Conservation (phyloP, 2,113 vertebrate species). For the Paradisaea rubra region DNA sequence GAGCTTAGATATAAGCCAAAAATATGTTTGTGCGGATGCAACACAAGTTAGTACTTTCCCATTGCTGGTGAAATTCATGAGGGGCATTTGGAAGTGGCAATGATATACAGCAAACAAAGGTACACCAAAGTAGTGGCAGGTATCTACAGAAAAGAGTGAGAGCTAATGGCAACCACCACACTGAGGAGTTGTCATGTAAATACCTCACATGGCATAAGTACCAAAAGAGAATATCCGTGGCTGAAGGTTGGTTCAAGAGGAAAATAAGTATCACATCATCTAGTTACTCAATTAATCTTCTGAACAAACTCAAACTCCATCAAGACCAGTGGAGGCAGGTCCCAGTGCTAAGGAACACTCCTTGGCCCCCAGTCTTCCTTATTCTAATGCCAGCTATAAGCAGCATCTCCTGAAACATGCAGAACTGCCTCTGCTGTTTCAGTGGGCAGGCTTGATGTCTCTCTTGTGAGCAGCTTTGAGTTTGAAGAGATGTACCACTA, state of each 20-base stretch:
- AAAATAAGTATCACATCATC: not conserved
- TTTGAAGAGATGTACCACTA: not conserved
- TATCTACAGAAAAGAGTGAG: not conserved
- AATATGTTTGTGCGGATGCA: not conserved
- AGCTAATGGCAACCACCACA: not conserved
- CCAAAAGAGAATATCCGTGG: not conserved
- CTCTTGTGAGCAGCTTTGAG: not conserved
- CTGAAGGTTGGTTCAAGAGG: not conserved
- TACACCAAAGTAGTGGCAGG: not conserved
- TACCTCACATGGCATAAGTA: not conserved
- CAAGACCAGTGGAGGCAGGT: not conserved
- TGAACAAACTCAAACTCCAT: not conserved
- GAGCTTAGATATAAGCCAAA: not conserved
- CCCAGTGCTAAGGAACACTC: not conserved
- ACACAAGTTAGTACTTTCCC: not conserved
- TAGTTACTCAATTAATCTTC: not conserved
- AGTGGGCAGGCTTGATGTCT: not conserved
- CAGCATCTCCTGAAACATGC: not conserved
- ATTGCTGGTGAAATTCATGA: not conserved
- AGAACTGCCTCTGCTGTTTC: not conserved
- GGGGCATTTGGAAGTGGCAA: not conserved
- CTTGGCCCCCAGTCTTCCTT: not conserved
- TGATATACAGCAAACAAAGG: not conserved
- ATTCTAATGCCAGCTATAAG: not conserved
- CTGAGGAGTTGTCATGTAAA: not conserved